Evolutionary conservation across 2,888 invertebrate species (phyloP), one percentile per base, ranked within the genome.

Genomic region (Cybosia mesomella): DNA sequence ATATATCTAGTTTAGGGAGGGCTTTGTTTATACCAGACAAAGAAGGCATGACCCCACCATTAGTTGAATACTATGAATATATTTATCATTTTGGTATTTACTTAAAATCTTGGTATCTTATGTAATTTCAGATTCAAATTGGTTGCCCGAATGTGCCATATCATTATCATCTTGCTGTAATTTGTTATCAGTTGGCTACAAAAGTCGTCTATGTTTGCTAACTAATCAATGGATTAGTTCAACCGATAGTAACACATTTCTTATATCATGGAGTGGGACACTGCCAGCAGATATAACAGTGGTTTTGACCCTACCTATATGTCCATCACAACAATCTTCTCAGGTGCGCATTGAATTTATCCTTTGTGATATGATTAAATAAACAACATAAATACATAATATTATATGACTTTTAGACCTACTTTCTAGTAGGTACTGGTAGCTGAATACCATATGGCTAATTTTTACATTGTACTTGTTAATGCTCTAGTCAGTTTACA

Each of bases 1-100:
- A 96, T 91, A 95, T 96, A 81, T 92, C 93, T 58, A 95, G 94
- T 83, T 89, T 96, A 67, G 96, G 95, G 73, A 92, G 96, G 85
- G 95, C 95, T 67, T 92, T 96, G 74, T 96, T 96, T 77, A 91
- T 96, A 72, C 87, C 93, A 24, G 96, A 96, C 80, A 92, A 87
- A 85, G 94, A 94, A 87, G 93, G 95, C 92, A 84, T 67, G 9
- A n/a, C 43, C 54, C 5, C 60, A 66, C 49, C 34, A 21, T 15
- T 39, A 43, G 10, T 53, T 13, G 2, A 49, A 34, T 34, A n/a
- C n/a, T n/a, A n/a, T n/a, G n/a, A n/a, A n/a, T n/a, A n/a, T n/a
- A n/a, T n/a, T n/a, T n/a, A n/a, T n/a, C n/a, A n/a, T n/a, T n/a
- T n/a, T n/a, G n/a, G n/a, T n/a, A n/a, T n/a, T n/a, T n/a, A n/a